phyloP scores from a whole-genome alignment of 2,797 vertebrate species.

The Halcyon badia region DNA sequence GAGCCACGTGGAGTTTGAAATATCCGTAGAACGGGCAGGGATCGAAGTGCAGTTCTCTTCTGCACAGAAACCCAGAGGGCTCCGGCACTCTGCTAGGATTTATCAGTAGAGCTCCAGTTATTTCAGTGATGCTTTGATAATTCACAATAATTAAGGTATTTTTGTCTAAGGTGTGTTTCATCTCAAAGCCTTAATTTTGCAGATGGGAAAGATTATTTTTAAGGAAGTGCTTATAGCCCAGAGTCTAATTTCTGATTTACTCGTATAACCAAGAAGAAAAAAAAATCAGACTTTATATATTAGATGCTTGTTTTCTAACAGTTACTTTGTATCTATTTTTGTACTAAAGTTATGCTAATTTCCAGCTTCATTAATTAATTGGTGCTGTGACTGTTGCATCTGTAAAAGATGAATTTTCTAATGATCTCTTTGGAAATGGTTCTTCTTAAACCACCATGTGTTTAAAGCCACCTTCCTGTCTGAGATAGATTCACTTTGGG shows the following conservation, averaged over 20 bases:
- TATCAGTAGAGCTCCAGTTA: background rate
- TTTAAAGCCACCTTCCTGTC: background rate
- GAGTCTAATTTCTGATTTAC: background rate
- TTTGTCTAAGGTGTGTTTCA: background rate
- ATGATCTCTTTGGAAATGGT: background rate
- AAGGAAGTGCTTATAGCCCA: background rate
- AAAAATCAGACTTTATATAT: background rate
- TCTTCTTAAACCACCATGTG: conserved; percentile 12
- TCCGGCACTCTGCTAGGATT: rapidly evolving
- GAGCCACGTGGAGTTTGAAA: background rate
- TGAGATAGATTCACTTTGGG: background rate
- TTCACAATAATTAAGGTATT: background rate
- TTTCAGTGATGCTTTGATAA: background rate
- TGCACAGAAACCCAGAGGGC: background rate
- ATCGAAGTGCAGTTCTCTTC: background rate
- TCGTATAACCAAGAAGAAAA: background rate
- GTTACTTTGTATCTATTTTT: conserved; percentile 15
- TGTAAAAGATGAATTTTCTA: conserved; percentile 29
- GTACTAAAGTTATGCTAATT: background rate
- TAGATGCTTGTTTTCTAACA: background rate
- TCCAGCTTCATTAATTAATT: conserved; percentile 45
- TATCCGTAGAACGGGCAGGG: background rate
- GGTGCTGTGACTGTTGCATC: background rate
- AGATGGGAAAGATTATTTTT: background rate
- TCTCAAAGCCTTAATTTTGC: background rate